Base-by-base conservation (phyloP, 2,888 invertebrate genomes). In the Busseola fusca region DNA sequence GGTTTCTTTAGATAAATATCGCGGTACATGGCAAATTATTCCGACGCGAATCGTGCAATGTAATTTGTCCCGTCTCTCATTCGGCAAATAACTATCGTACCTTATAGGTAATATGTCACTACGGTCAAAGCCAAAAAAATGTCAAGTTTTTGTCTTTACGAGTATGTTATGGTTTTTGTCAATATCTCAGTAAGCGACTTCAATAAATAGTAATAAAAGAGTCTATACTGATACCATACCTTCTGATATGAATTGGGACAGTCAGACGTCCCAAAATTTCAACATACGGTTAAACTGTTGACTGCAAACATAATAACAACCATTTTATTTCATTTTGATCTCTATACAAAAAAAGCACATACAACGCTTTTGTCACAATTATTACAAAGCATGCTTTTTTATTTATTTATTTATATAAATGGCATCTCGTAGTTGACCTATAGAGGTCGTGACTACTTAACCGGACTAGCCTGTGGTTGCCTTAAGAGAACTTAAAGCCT, bases 331-430 rank as follows among this genome's bases (percentile, higher is more conserved):
- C 12, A 40, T 59, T 64, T 42, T 50, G 48, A 59, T 48, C 27
- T 40, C 45, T 18, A 27, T 27, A 21, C 7, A 45, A 60, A 66
- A 59, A 68, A 67, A 56, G 18, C 62, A 69, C 56, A 60, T 60
- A 54, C 42, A 65, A 69, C 34, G 64, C 60, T 69, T 79, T 52
- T 62, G 40, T 68, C 64, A 74, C 62, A 77, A 75, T 80, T 63
- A 65, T 77, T 65, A 65, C 69, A 18, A 57, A 57, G 25, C 57
- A 56, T 59, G 48, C 40, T 59, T 50, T 75, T 80, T 76, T n/a
- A n/a, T n/a, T n/a, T n/a, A n/a, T n/a, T n/a, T n/a, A n/a, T n/a
- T n/a, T n/a, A n/a, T n/a, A n/a, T n/a, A n/a, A n/a, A n/a, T n/a
- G n/a, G n/a, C n/a, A n/a, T n/a, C n/a, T n/a, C n/a, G n/a, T n/a